Evolutionary conservation across 2,797 vertebrate species (phyloP), one percentile per base, ranked within the genome.

Genomic region (Argya squamiceps): DNA sequence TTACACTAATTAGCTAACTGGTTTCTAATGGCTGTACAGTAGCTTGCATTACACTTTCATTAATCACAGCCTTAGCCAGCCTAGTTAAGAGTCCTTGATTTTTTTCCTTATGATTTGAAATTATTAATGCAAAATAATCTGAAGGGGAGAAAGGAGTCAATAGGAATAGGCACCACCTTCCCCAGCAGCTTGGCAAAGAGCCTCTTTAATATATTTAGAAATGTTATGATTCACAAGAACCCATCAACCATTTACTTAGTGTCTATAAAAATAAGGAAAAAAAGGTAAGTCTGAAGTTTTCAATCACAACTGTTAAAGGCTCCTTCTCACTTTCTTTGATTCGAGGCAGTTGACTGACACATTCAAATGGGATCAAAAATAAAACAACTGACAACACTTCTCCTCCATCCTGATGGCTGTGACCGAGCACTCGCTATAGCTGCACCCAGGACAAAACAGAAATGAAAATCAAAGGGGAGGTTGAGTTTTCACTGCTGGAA

Each of bases 241-340:
- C 53, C 5, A 1, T 62, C 55, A 68, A 74, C 49, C 43, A 60
- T 88, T 92, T 68, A 88, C 46, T 84, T 90, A 73, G 50, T 26
- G 37, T 39, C 76, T 90, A 10, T 34, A 34, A 81, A 77, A 65
- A 71, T 63, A 47, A 24, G 53, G 30, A 36, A 55, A 55, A 49
- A 65, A 75, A 63, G 30, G 84, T 69, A 55, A 93, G 53, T 58
- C 68, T 69, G 85, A 92, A 86, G 75, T 90, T 93, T 84, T 75
- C 76, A 91, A 83, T 93, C 92, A 90, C 83, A 77, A 63, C 83
- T 83, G 63, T 56, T 96, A 90, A 95, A 95, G 90, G 41, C 64
- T 92, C 41, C 52, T 94, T 88, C 93, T 95, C 88, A 44, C 84
- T 83, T 88, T 24, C 95, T 96, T 96, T 96, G 94, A 93, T 95